Evolutionary conservation across 2,797 vertebrate species (phyloP), one percentile per base, ranked within the genome.

Genomic region (Allenopithecus nigroviridis): DNA sequence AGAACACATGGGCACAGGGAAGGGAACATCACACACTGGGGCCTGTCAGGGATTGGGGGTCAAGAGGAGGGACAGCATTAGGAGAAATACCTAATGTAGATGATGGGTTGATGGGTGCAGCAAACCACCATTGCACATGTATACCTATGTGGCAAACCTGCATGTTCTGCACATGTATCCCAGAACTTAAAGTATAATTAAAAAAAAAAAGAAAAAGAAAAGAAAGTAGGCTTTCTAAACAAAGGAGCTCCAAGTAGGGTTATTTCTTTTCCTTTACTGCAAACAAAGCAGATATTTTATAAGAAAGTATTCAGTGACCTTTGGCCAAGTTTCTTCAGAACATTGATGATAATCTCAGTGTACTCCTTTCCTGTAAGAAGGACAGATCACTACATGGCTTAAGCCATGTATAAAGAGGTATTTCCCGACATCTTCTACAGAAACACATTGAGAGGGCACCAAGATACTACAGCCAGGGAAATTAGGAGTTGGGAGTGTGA

Each of bases 201-300:
- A 16, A 16, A 48, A 48, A 48, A 48, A 68, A 17, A 68, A 4
- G 3, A n/a, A 68, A 68, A 68, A 68, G 61, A 68, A 53, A 30
- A 94, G 55, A 55, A 75, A 95, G 61, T 64, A 81, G 50, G 14
- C 39, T 86, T 90, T 96, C 46, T 12, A 91, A 93, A 96, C 55
- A 94, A 93, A 97, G 83, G 48, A 80, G 8, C 28, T 39, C n/a
- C 41, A 64, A 59, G 8, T 36, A 48, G 53, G 59, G 17, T 53
- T 91, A 81, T 88, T 91, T 84, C 17, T 95, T 76, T 57, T 79
- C 46, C 55, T 91, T 89, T 39, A 84, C 6, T 64, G 70, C 48
- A 94, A 96, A 95, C 93, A 93, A 96, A 84, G 55, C 68, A 89
- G 55, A 43, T 91, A 76, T 89, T 91, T 87, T 92, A 90, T 84